Evolutionary conservation across 1,140 invertebrate genomes (phyloP), one percentile per base, ranked within the genome.

Genomic region (Meloidogyne floridensis): DNA sequence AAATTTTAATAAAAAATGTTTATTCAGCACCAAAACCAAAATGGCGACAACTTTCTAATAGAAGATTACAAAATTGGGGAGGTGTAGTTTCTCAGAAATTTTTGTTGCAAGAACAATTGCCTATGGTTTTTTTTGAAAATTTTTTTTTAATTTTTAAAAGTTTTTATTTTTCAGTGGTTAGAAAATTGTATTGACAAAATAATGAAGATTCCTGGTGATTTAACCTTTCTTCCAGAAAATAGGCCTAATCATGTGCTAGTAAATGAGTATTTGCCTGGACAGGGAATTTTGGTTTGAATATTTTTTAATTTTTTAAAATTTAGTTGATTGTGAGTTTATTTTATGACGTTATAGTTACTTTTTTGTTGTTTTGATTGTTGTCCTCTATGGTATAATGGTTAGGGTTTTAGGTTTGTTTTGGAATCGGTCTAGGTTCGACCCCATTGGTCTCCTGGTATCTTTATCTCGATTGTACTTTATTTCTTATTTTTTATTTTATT

Each of bases 1-100:
- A 91, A 69, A 88, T 92, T 47, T 93, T 98, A 80, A 77, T 93
- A 20, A 84, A 90, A 51, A 86, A 56, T 42, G 43, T 80, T 47
- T 76, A 80, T 56, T 51, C 91, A 74, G 93, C 93, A 43, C 96
- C 97, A 8, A 94, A 95, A 90, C 95, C 96, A 56, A 97, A 97
- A 91, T 99, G 97, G 97, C 96, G 95, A 5, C 94, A 95, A 89
- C 92, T 99, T 53, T 93, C 93, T 20, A 94, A 97, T 90, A 92
- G 97, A 82, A 92, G 96, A 85, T 91, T 98, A 10, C 95, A 98
- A 91, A 98, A 98, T 91, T 98, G 96, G 94, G 97, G 97, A 87
- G 89, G 86, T 54, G n/a, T 83, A 42, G 82, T 87, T 13, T 82
- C 83, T 15, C 74, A 86, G 18, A 82, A 85, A 20, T 56, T 89